Base-by-base conservation (phyloP, 2,797 vertebrate species). In the Corythornis leucogaster region DNA sequence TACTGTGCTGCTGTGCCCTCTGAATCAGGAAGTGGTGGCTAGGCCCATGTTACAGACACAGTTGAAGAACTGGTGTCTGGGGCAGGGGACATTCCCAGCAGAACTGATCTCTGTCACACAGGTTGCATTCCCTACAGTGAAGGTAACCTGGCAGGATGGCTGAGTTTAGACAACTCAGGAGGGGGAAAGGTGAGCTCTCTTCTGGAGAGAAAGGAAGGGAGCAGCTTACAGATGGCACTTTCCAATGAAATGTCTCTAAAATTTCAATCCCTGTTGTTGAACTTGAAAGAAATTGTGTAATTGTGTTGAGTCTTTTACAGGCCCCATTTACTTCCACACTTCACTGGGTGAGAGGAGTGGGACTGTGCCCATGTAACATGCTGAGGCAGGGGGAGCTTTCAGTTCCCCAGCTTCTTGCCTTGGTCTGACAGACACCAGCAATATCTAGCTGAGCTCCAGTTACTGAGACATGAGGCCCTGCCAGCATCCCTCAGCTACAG, bases 401-500 rank as follows among this genome's bases (percentile, higher is more conserved):
- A 66, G 42, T 20, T 92, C n/a, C 81, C 45, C 80, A 68, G 42
- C 42, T 71, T 14, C 50, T 57, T n/a, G 31, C 48, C 73, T 59
- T 53, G 69, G 11, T 42, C 38, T 71, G 83, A n/a, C 35, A 69
- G 70, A 38, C 87, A 66, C 58, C 55, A 74, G 61, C 48, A 48
- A 3, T 9, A 66, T 17, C 46, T 78, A 76, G 61, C 71, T 68
- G 66, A 90, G 69, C 58, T 46, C 50, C n/a, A 2, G 31, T 28
- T 58, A 66, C 69, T 0, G 0, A 58, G 46, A 19, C 0, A 0
- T 8, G 51, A 62, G 80, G 24, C 80, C 61, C 3, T 11, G 17
- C 16, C 19, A 45, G 21, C 46, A 48, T 50, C 57, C 33, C 50
- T 82, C 55, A 8, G 35, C 42, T 55, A 19, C 61, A 80, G 38